Evolutionary conservation across 2,113 vertebrate species (phyloP).

Genomic region (Petromus typicus): DNA sequence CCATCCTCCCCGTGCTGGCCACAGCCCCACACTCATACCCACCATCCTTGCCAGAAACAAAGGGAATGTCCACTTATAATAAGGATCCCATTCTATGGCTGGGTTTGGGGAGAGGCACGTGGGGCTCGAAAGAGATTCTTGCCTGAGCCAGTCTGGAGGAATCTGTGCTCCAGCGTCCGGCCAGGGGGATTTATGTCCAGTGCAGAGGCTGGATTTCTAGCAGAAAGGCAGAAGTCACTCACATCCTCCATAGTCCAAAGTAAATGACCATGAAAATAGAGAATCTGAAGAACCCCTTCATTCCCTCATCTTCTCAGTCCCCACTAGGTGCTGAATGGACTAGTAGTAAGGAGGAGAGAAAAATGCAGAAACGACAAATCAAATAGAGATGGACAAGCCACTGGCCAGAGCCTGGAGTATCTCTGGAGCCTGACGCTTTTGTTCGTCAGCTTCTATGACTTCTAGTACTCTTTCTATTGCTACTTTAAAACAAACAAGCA

Average conservation of each 20-base stretch:
- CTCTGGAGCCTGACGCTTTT: fast-evolving
- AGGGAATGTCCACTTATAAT: background rate
- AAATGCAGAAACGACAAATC: background rate
- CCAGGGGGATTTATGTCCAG: fast-evolving
- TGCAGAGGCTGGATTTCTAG: background rate
- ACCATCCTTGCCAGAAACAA: background rate
- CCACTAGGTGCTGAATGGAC: background rate
- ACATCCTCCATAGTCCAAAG: background rate
- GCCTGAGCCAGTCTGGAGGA: background rate
- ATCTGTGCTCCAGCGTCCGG: background rate
- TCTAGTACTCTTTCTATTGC: background rate
- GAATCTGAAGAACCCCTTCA: background rate
- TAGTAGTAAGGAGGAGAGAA: background rate
- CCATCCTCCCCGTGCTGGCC: background rate
- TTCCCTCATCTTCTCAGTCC: background rate
- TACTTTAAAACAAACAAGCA: background rate
- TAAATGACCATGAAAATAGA: background rate
- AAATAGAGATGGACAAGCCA: background rate
- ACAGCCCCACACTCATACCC: background rate
- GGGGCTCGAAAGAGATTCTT: background rate
- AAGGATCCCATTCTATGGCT: background rate
- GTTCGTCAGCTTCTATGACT: background rate
- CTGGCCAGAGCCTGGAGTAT: too few species aligned
- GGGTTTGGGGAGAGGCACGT: background rate
- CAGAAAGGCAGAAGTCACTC: background rate